These are phyloP conservation scores for Prinia subflava DNA, from an alignment of 2,113 vertebrate genomes.

Conservation along the genomic window DNA sequence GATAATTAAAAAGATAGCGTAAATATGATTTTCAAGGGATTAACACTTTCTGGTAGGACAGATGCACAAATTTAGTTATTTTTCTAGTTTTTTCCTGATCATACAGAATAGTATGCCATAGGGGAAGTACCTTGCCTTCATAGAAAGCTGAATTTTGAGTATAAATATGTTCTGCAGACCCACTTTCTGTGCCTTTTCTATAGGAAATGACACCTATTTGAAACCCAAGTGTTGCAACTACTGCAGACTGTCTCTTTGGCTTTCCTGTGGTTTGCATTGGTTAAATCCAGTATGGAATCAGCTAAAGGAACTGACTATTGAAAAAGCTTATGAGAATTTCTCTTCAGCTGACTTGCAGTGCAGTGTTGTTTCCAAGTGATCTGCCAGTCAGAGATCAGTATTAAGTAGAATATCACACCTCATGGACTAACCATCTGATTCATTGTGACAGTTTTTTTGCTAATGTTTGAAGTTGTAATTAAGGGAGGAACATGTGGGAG, in stretches of 20 bases:
- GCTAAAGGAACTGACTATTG: not conserved
- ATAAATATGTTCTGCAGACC: not conserved
- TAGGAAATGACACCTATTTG: not conserved
- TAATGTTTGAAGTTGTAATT: constrained; percentile 27
- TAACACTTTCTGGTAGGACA: not conserved
- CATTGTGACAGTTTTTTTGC: not conserved
- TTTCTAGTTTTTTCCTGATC: not conserved
- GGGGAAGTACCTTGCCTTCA: not conserved
- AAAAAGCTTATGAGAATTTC: not conserved
- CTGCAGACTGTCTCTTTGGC: not conserved
- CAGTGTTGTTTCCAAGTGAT: not conserved
- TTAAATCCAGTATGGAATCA: not conserved
- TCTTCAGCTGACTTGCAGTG: not conserved
- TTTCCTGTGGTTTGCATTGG: not conserved
- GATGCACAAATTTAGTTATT: not conserved
- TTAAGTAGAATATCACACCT: not conserved
- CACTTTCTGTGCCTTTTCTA: not conserved
- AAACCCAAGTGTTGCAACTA: not conserved
- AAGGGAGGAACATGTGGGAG: constrained; percentile 10
- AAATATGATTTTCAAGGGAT: not conserved
- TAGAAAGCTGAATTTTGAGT: not conserved
- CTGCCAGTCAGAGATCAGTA: not conserved
- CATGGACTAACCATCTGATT: constrained; percentile 21
- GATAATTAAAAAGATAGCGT: not conserved
- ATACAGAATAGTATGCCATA: not conserved